A percentile compares a stretch with the other conserved stretches of the same genome.
These are phyloP conservation scores for Catajapyx aquilonaris DNA, from an alignment of 1,140 invertebrate species.

Conservation along the genomic window DNA sequence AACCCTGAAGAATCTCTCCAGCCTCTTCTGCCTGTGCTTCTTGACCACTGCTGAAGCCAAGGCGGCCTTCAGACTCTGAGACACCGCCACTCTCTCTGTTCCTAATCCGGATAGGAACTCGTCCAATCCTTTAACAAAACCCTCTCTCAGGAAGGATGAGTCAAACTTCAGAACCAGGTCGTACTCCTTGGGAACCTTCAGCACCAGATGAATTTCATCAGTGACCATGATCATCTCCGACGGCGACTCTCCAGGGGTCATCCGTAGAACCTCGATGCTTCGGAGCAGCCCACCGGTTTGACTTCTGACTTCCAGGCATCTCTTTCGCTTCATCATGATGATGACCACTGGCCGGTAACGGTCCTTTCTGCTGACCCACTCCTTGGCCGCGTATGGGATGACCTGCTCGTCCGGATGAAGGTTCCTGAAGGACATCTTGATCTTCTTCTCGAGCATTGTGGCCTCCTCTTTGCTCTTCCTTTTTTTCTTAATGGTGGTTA, in stretches of 20 bases:
- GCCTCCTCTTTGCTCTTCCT: too few relatives aligned
- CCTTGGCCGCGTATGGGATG: too few relatives aligned
- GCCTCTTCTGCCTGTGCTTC: conserved; percentile 20
- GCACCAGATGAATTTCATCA: conserved; percentile 25
- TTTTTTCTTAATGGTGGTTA: too few relatives aligned
- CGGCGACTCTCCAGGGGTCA: background rate
- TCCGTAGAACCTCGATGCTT: conserved; percentile 16
- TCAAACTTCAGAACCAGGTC: conserved; percentile 28
- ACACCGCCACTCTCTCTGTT: conserved; percentile 11
- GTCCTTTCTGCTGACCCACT: conserved; percentile 21
- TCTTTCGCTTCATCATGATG: conserved; percentile 15
- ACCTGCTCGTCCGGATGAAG: too few relatives aligned
- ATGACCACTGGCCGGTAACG: conserved; percentile 22
- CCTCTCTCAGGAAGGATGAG: conserved; percentile 14
- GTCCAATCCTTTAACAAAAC: conserved; percentile 18
- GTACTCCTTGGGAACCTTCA: conserved; percentile 34
- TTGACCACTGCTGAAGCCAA: conserved; percentile 22
- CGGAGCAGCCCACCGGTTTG: conserved; percentile 18
- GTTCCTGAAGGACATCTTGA: too few relatives aligned
- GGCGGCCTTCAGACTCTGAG: conserved; percentile 15
- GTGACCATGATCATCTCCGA: conserved; percentile 16
- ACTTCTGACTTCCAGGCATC: conserved; percentile 16
- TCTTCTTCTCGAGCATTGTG: too few relatives aligned
- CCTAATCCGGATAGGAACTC: conserved; percentile 15
- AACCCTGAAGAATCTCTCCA: conserved; percentile 30